Conservation (phyloP, 2,888 invertebrate species). For the Phymatocera aterrima region DNA sequence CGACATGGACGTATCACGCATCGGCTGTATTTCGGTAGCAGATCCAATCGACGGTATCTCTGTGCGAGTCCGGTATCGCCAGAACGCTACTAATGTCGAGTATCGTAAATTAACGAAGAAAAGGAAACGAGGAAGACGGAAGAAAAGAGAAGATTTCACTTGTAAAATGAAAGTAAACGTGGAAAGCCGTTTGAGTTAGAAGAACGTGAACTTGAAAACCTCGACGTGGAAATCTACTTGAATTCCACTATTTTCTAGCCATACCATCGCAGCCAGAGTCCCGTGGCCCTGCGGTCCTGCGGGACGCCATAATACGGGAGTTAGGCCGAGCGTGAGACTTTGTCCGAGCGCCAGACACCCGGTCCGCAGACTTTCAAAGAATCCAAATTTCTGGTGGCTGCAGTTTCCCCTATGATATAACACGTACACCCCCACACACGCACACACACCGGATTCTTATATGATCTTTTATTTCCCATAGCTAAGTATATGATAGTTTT, state of each 20-base stretch:
- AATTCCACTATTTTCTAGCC: too few species aligned
- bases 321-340: slow-evolving; percentile 1
- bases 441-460: background rate
- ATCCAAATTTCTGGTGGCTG: background rate
- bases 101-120: too few species aligned
- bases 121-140: background rate
- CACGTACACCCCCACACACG: too few species aligned
- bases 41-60: too few species aligned
- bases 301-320: background rate
- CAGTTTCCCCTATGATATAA: too few species aligned
- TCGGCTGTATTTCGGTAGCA: too few species aligned
- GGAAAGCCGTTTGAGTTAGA: background rate
- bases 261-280: too few species aligned
- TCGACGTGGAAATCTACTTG: background rate
- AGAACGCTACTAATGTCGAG: too few species aligned
- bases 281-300: background rate
- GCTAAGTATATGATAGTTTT: too few species aligned
- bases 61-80: too few species aligned
- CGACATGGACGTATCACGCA: too few species aligned
- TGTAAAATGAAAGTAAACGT: background rate
- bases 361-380: background rate
- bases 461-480: slow-evolving; percentile 12
- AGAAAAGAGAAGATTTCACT: background rate
- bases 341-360: background rate
- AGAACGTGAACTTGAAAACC: background rate